Conservation (phyloP, 1,140 invertebrate species). For the Bombus waltoni region DNA sequence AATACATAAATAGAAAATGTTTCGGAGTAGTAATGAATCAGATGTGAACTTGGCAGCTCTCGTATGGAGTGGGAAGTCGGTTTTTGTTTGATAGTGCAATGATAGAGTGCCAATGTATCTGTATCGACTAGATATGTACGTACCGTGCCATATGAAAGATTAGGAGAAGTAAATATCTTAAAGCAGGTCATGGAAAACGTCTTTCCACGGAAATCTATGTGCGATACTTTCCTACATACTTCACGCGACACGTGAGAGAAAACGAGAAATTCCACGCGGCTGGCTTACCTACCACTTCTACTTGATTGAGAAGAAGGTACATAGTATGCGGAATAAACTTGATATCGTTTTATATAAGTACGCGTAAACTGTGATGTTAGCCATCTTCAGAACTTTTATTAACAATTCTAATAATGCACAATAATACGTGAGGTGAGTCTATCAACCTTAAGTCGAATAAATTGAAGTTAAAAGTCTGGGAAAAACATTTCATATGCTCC, state of each 20-base stretch:
- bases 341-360: not conserved
- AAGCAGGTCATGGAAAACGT: constrained; percentile 20
- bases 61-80: not conserved
- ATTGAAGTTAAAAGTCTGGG: too few relatives aligned
- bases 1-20: not conserved
- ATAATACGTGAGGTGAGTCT: too few relatives aligned
- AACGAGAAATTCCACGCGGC: constrained; percentile 32
- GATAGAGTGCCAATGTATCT: not conserved
- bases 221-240: constrained; percentile 31
- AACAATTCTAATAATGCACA: too few relatives aligned
- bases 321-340: not conserved
- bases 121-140: constrained; percentile 6
- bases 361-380: not conserved
- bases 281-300: not conserved
- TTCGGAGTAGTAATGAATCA: not conserved
- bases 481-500: too few relatives aligned
- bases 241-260: constrained; percentile 9
- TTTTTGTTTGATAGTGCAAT: not conserved
- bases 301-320: not conserved
- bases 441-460: too few relatives aligned
- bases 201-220: constrained; percentile 26
- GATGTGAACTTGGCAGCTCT: not conserved
- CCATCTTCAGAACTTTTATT: not conserved
- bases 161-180: constrained; percentile 37
- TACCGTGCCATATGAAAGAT: not conserved